phyloP scores from a whole-genome alignment of 2,113 vertebrate species.

The Cervus canadensis region DNA sequence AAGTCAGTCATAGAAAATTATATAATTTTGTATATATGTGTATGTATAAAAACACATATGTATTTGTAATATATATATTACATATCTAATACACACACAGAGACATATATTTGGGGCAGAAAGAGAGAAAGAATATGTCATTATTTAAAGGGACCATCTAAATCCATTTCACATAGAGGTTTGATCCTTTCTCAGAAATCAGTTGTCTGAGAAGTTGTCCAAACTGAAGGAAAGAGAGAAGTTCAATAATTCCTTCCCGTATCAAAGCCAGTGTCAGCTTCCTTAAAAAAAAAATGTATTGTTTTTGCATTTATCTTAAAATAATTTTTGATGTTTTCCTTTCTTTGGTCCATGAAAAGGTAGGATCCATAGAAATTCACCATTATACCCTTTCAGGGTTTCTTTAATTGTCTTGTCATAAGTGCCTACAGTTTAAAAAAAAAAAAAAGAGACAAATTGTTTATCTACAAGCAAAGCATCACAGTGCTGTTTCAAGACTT shows the following conservation, averaged over 20 bases:
- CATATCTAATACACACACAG: not conserved
- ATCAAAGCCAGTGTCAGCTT: not conserved
- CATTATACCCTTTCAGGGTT: not conserved
- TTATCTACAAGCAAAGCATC: conserved; percentile 19
- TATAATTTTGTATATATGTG: not conserved
- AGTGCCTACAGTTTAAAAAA: conserved; percentile 19
- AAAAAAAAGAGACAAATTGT: not conserved
- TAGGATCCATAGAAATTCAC: conserved; percentile 39
- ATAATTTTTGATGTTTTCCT: not conserved
- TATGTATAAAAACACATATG: not conserved
- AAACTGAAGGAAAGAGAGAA: not conserved
- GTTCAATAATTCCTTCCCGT: not conserved
- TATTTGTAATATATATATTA: not conserved
- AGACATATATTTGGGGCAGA: not conserved
- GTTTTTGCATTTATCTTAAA: not conserved
- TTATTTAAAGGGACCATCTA: not conserved
- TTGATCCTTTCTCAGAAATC: not conserved
- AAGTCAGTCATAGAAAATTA: not conserved
- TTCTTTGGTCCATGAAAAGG: conserved; percentile 23
- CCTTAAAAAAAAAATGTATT: not conserved
- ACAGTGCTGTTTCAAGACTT: conserved; percentile 14
- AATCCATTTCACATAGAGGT: not conserved
- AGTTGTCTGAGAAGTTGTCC: not conserved
- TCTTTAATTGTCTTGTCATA: conserved; percentile 34
- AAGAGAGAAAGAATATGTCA: not conserved